Evolutionary conservation across 2,113 vertebrate genomes (phyloP), one percentile per base, ranked within the genome.

Genomic region (Pogonocichla stellata): DNA sequence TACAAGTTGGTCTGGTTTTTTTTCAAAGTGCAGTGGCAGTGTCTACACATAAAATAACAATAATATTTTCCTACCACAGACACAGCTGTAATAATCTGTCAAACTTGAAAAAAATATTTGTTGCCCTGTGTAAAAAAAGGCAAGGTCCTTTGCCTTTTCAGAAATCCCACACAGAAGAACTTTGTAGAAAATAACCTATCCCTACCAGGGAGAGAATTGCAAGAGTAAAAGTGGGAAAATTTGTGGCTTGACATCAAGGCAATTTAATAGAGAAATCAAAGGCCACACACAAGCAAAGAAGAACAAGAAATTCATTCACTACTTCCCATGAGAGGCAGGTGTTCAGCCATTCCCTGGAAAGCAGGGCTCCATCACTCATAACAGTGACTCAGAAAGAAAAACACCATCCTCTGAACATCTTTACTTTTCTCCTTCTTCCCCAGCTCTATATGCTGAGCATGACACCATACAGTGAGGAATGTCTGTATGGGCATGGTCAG

Each of bases 91-190:
- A 60, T 74, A 6, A 58, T 94, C 92, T 67, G 84, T 83, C 95
- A 81, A 92, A 60, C 34, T 86, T 90, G 38, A 91, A 85, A 58
- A 82, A 95, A 65, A 31, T 95, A 60, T 94, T 95, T 88, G 45
- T 67, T 85, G n/a, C 25, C 31, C 9, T 54, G 36, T 33, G 50
- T 88, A 70, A 95, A 92, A 90, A 60, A 74, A 73, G 25, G 9
- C 25, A 93, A 67, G 4, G 9, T 92, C 19, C 33, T 86, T 95
- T 92, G 82, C 90, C 33, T 70, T 79, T 94, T 94, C 48, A 94
- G 91, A 71, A 48, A 56, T 92, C n/a, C 50, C 10, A 64, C 67
- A 69, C 53, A 31, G 42, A 91, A 58, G 14, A 58, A 75, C 20
- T 58, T 73, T 62, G 77, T 75, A 56, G 69, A 80, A 95, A 97